These are phyloP conservation scores for Drosophila conformis DNA, from an alignment of 2,888 invertebrate species.

Conservation along the genomic window DNA sequence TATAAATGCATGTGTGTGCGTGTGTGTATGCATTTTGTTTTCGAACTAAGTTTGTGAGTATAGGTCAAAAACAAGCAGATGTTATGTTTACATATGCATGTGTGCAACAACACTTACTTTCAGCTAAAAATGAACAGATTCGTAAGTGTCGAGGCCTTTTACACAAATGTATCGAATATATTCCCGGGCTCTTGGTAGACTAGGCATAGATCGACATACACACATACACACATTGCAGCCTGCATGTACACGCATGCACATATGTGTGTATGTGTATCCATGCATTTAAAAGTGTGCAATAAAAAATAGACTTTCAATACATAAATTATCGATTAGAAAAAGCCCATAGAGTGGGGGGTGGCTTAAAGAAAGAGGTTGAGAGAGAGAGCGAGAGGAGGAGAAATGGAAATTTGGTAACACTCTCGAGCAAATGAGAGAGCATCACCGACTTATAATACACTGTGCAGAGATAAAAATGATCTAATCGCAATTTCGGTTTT, in stretches of 20 bases:
- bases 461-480: background rate
- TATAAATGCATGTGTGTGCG: slow-evolving; percentile 17
- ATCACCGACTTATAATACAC: background rate
- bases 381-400: background rate
- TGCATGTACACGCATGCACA: background rate
- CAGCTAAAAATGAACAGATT: background rate
- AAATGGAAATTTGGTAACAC: slow-evolving; percentile 1
- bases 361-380: background rate
- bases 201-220: background rate
- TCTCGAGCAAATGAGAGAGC: background rate
- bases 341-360: background rate
- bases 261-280: background rate
- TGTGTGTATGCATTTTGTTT: slow-evolving; percentile 20
- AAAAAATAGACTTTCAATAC: background rate
- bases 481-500: background rate
- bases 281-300: background rate
- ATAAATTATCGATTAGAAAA: background rate
- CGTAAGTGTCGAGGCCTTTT: slow-evolving; percentile 12
- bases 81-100: background rate
- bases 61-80: slow-evolving; percentile 39
- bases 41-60: slow-evolving; percentile 40
- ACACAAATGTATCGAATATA: slow-evolving; percentile 3
- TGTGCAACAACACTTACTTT: background rate
- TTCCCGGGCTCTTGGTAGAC: slow-evolving; percentile 5
- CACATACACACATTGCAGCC: background rate